These are phyloP conservation scores for Zygogramma bicolorata DNA, from an alignment of 2,888 invertebrate species.

Conservation along the genomic window DNA sequence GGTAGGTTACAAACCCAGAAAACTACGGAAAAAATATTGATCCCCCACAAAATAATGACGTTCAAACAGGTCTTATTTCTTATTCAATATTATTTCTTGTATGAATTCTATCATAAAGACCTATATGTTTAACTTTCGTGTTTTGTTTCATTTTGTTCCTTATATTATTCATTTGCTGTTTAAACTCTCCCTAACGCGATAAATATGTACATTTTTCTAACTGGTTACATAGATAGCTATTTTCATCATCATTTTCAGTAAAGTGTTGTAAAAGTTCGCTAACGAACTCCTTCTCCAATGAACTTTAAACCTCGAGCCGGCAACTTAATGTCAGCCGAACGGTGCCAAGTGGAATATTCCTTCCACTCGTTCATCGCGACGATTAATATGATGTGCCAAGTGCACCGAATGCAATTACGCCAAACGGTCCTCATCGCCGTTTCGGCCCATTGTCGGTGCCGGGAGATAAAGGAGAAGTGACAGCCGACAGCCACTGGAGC, in stretches of 20 bases:
- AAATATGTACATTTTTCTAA: neutral
- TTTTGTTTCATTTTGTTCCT: no score
- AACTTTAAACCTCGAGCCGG: neutral
- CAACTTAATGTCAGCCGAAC: neutral
- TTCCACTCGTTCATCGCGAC: neutral
- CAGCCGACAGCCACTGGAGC: constrained; percentile 23
- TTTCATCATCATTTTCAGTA: no score
- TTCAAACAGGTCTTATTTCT: no score
- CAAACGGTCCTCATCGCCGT: constrained; percentile 24
- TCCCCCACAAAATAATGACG: no score
- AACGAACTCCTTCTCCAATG: neutral
- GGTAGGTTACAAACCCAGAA: no score
- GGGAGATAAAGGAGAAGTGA: constrained; percentile 20
- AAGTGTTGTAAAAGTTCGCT: neutral
- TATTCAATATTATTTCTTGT: no score
- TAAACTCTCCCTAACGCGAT: no score
- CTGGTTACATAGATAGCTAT: no score
- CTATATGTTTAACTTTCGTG: no score
- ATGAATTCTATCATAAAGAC: no score
- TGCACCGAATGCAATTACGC: constrained; percentile 30
- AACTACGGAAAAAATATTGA: no score
- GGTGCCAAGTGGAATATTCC: constrained; percentile 10
- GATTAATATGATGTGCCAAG: constrained; percentile 26
- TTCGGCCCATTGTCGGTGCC: constrained; percentile 14
- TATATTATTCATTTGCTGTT: no score